Evolutionary conservation across 2,113 vertebrate genomes (phyloP).

Genomic region (Drymodes brunneopygia): DNA sequence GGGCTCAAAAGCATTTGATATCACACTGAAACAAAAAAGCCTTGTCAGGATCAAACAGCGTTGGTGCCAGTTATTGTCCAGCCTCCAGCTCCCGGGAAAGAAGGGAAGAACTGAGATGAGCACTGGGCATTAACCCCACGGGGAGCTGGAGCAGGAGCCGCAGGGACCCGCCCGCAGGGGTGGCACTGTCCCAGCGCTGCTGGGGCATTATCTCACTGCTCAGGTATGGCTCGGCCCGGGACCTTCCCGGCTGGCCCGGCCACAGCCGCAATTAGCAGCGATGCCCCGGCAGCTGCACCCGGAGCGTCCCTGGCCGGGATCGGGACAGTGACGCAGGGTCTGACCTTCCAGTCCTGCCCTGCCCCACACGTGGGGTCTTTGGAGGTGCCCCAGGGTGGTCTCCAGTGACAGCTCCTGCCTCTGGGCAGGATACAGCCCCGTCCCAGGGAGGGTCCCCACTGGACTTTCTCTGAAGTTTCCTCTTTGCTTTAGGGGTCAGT

Average conservation of each 20-base stretch:
- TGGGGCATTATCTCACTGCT: neutral
- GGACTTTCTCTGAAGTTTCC: neutral
- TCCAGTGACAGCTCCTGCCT: neutral
- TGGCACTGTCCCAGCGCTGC: neutral
- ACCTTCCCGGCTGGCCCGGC: neutral
- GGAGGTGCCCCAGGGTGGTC: neutral
- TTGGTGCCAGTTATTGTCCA: neutral
- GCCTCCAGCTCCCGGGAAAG: neutral
- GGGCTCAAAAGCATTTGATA: neutral
- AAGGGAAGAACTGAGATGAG: neutral
- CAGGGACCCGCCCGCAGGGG: rapidly evolving
- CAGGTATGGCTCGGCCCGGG: neutral
- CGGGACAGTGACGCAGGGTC: rapidly evolving
- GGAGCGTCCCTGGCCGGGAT: neutral
- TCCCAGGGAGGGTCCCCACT: rapidly evolving
- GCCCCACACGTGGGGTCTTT: rapidly evolving
- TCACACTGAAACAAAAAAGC: neutral
- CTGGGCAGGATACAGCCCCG: neutral
- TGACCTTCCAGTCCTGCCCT: neutral
- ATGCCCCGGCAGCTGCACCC: neutral
- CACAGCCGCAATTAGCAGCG: neutral
- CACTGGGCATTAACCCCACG: neutral
- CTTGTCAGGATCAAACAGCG: neutral
- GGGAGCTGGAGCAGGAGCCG: neutral
- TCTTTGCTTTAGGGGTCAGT: neutral